phyloP scores from a whole-genome alignment of 2,113 vertebrate species.

The Mystacornis crossleyi region DNA sequence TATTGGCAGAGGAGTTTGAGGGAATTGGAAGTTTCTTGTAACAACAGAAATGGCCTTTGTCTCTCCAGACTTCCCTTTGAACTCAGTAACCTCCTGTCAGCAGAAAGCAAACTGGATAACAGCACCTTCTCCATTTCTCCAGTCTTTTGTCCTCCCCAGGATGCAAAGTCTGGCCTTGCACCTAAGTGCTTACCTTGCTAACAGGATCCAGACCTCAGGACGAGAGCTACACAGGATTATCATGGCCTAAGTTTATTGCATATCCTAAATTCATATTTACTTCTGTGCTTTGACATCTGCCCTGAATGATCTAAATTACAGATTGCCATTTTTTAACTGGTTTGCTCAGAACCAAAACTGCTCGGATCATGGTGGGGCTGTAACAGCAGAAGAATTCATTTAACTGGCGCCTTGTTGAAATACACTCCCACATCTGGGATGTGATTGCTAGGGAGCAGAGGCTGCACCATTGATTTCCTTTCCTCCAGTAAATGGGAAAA shows the following conservation, averaged over 20 bases:
- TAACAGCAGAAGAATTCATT: not conserved
- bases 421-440: not conserved
- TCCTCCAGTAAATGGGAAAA: not conserved
- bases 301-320: not conserved
- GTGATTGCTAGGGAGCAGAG: not conserved
- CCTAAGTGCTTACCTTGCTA: not conserved
- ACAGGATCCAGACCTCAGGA: not conserved
- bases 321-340: not conserved
- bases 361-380: not conserved
- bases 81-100: not conserved
- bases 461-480: not conserved
- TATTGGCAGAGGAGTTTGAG: not conserved
- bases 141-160: not conserved
- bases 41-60: slow-evolving; percentile 1
- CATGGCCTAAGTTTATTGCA: not conserved
- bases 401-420: not conserved
- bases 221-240: not conserved
- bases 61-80: not conserved
- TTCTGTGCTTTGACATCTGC: not conserved
- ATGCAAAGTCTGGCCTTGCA: not conserved
- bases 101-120: not conserved
- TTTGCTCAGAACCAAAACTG: not conserved
- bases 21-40: not conserved
- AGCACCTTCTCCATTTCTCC: not conserved
- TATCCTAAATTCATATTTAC: not conserved